Base-by-base conservation (phyloP, 2,113 vertebrate genomes). In the Acanthochromis polyacanthus region DNA sequence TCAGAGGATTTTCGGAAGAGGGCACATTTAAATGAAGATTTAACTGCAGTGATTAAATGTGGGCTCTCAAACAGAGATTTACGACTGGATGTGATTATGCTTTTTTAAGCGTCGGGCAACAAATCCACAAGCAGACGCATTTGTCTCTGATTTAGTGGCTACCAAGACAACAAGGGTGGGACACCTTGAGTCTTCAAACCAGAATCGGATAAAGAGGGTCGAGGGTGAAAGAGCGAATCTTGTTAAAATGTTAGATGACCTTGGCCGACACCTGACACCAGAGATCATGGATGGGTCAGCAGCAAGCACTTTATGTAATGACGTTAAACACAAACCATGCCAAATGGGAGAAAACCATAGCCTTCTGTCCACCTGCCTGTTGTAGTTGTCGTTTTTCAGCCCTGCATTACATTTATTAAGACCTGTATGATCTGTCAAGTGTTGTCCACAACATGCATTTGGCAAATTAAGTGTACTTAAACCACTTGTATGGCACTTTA, bases 201-300 rank as follows among this genome's bases (percentile, higher is more conserved):
- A 58, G 71, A 82, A 87, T 91, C 86, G 88, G 86, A 92, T 91
- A 86, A 91, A 85, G 75, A 69, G 64, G 78, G 55, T 75, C 8
- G 36, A 63, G 71, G 77, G 32, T 75, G 60, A 71, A 22, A 52
- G 71, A 83, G 71, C 57, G 89, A 93, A 94, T 95, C 93, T 94
- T 93, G 93, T 94, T 95, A 93, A 94, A 92, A 94, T 92, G 91
- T 90, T 81, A 86, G 91, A 91, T 94, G 92, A 93, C 93, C 94
- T 95, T 93, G 91, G 90, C 88, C 72, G 88, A 85, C 85, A 82
- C 90, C 80, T 90, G 93, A 95, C 94, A 92, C 92, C 81, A 91
- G 90, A 84, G 91, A 89, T 94, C 89, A 89, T 75, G 85, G 83
- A 83, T 85, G 85, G 92, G 91, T 94, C 93, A 93, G 80, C 78